Evolutionary conservation across 2,113 vertebrate genomes (phyloP), one percentile per base, ranked within the genome.

Genomic region (Hemicordylus capensis): DNA sequence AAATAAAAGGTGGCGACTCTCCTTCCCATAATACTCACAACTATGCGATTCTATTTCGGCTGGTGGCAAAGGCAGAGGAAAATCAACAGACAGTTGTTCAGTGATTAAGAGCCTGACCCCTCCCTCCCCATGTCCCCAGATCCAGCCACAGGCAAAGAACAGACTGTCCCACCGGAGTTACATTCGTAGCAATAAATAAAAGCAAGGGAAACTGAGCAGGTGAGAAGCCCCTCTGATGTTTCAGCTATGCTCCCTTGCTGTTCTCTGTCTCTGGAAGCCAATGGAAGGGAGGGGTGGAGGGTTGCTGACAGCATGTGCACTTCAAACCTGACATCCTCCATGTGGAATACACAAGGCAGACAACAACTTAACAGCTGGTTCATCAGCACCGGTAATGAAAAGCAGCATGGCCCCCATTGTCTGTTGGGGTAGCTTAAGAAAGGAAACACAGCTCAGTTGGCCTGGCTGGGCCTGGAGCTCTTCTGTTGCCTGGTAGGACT

Each of bases 281-380:
- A 11, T n/a, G n/a, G 66, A 63, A 31, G 3, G 69, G 74, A 69
- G 74, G 42, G 26, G 0, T 87, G 24, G 4, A 0, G 26, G n/a
- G n/a, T n/a, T n/a, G n/a, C n/a, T n/a, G n/a, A n/a, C n/a, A n/a
- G n/a, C n/a, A n/a, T 17, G 22, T 7, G 9, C 10, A 14, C 74
- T 74, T 8, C 1, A 58, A 81, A 15, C 28, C 37, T 2, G 28
- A 34, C 9, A 44, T 26, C 2, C 14, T 8, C 8, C 6, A n/a
- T 2, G n/a, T 51, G n/a, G 80, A 12, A 26, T 1, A 19, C 5
- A 4, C 15, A 14, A 42, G 11, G 10, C 20, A n/a, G 28, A 0
- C 0, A 1, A 17, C 1, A 9, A 9, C 37, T 76, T 11, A n/a
- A 4, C 69, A 4, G 28, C 26, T 2, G 1, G 0, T 1, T 59